Percentiles rank a stretch among this genome's conserved stretches.
These are phyloP conservation scores for Drosophila oshimai DNA, from an alignment of 1,140 invertebrate species.

Conservation along the genomic window DNA sequence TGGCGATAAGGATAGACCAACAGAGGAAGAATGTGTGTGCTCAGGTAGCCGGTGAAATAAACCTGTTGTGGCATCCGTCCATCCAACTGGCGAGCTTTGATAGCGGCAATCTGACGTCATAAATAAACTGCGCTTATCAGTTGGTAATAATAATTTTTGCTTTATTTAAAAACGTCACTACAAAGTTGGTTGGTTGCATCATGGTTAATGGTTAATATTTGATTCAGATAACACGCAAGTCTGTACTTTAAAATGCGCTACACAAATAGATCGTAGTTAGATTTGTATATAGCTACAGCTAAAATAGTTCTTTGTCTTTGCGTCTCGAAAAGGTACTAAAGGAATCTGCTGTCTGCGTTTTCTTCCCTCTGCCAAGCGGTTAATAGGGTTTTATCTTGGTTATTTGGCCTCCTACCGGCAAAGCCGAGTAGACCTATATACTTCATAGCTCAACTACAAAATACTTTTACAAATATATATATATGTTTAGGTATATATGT, in stretches of 20 bases:
- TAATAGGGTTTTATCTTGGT: conserved; percentile 6
- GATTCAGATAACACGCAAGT: conserved; percentile 73
- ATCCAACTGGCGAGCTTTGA: not conserved
- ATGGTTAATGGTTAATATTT: conserved; percentile 73
- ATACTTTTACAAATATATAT: conserved; percentile 60
- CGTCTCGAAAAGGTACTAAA: conserved; percentile 69
- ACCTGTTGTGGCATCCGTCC: not conserved
- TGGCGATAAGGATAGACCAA: conserved; percentile 3
- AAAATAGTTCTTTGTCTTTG: conserved; percentile 50
- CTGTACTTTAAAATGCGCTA: conserved; percentile 68
- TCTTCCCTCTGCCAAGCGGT: conserved; percentile 21
- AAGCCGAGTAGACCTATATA: not conserved
- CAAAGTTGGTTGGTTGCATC: conserved; percentile 71
- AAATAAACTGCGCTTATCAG: conserved; percentile 30
- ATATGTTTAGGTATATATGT: conserved; percentile 20
- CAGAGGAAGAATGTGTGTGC: conserved; percentile 25
- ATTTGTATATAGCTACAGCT: conserved; percentile 24
- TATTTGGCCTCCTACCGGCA: conserved; percentile 1
- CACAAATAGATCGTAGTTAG: conserved; percentile 58
- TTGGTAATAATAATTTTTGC: conserved; percentile 70
- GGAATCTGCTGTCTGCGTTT: conserved; percentile 45
- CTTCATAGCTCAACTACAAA: conserved; percentile 56
- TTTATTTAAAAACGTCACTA: conserved; percentile 82
- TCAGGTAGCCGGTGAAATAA: conserved; percentile 11
- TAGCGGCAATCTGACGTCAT: conserved; percentile 39